These are phyloP conservation scores for Microtus pennsylvanicus DNA, from an alignment of 2,113 vertebrate genomes.

Conservation along the genomic window DNA sequence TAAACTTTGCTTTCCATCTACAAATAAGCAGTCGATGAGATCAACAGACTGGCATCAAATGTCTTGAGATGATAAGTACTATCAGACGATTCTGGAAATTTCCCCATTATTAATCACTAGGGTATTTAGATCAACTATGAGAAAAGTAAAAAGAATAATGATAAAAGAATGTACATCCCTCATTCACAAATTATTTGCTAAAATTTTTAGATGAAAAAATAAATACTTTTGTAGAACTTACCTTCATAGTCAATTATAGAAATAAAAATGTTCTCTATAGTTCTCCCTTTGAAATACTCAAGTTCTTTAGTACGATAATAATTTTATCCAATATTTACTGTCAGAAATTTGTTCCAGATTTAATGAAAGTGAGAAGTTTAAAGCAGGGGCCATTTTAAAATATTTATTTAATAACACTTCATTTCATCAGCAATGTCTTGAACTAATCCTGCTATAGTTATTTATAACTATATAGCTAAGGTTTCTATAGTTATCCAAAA, in stretches of 20 bases:
- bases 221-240: conserved; percentile 55
- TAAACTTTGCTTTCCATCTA: not conserved
- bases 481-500: not conserved
- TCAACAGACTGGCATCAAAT: not conserved
- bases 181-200: conserved; percentile 55
- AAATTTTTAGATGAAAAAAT: conserved; percentile 43
- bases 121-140: not conserved
- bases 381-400: not conserved
- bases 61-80: not conserved
- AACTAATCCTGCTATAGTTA: not conserved
- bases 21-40: not conserved
- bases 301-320: conserved; percentile 1
- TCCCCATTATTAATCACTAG: not conserved
- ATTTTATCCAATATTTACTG: conserved; percentile 6
- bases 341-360: not conserved
- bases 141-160: conserved; percentile 26
- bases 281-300: conserved; percentile 8
- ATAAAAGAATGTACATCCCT: conserved; percentile 59
- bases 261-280: conserved; percentile 51
- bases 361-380: not conserved
- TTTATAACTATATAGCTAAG: not conserved
- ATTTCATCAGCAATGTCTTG: not conserved
- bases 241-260: conserved; percentile 60
- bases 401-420: not conserved
- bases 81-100: not conserved